Evolutionary conservation across 2,113 vertebrate species (phyloP), one percentile per base, ranked within the genome.

Genomic region (Rhinopomastus cyanomelas): DNA sequence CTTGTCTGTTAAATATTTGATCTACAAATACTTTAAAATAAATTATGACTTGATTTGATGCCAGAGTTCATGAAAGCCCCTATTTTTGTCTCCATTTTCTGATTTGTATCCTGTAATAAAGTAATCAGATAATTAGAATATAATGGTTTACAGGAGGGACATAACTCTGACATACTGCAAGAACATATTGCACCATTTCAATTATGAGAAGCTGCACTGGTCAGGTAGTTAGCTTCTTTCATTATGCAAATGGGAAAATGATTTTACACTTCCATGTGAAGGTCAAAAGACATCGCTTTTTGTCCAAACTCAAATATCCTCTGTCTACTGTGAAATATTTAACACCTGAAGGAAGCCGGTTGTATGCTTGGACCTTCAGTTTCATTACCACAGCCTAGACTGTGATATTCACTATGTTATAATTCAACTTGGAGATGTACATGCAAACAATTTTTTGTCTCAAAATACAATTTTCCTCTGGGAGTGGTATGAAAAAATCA

Each of bases 1-100:
- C 72, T 86, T 88, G 26, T 59, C 59, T 39, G 34, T 30, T 66
- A 74, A 72, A 80, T 65, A 62, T 73, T 78, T 77, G 17, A 65
- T 91, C 91, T 92, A 85, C 61, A 94, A 92, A 91, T 86, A 87
- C 78, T 95, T 92, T 92, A 53, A 93, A 86, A 81, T 52, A n/a
- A 91, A 26, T 75, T 82, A 90, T 85, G 30, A 85, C 90, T 96
- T 93, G 37, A 51, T 82, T 91, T 94, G 73, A 92, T 84, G 87
- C 72, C 62, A 93, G 80, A 94, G 48, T 89, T 90, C 69, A 66
- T 64, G 49, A 53, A 83, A 80, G n/a, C 27, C n/a, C 65, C 44
- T 57, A 3, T 16, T 78, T 32, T 49, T 65, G n/a, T 16, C 16
- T 69, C 75, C 59, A 51, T 82, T 82, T 84, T 95, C 87, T 89